These are phyloP conservation scores for Hippoglossus stenolepis DNA, from an alignment of 2,113 vertebrate genomes.

Conservation along the genomic window DNA sequence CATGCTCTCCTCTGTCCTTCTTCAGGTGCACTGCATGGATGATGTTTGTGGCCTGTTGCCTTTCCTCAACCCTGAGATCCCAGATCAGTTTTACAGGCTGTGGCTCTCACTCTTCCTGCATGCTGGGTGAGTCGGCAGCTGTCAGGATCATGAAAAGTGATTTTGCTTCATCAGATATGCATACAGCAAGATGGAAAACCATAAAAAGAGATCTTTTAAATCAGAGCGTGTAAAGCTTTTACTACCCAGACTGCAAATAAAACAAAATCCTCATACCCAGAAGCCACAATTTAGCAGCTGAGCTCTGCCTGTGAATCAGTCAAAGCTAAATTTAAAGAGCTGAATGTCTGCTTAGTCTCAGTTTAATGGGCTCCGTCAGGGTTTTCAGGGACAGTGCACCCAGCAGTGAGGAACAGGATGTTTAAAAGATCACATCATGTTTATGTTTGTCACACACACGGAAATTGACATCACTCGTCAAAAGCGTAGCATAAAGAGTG, in stretches of 20 bases:
- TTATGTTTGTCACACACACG: neutral
- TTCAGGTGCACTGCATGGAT: conserved; percentile 98
- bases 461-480: too few species aligned
- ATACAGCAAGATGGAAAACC: neutral
- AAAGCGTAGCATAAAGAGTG: too few species aligned
- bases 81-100: conserved; percentile 98
- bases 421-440: conserved; percentile 46
- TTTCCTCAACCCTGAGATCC: conserved; percentile 97
- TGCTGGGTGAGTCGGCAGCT: conserved; percentile 86
- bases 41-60: conserved; percentile 97
- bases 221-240: neutral
- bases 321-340: neutral
- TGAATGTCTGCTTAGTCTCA: neutral
- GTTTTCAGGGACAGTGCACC: neutral
- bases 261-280: neutral
- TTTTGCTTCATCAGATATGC: too few species aligned
- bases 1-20: conserved; percentile 1
- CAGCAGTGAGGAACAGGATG: neutral
- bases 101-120: conserved; percentile 99
- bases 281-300: neutral
- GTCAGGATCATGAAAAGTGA: neutral
- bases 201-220: neutral
- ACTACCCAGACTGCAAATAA: neutral
- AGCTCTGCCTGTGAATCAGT: neutral
- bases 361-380: neutral